Evolutionary conservation across 1,140 invertebrate genomes (phyloP).

Genomic region (Caenorhabditis tropicalis): DNA sequence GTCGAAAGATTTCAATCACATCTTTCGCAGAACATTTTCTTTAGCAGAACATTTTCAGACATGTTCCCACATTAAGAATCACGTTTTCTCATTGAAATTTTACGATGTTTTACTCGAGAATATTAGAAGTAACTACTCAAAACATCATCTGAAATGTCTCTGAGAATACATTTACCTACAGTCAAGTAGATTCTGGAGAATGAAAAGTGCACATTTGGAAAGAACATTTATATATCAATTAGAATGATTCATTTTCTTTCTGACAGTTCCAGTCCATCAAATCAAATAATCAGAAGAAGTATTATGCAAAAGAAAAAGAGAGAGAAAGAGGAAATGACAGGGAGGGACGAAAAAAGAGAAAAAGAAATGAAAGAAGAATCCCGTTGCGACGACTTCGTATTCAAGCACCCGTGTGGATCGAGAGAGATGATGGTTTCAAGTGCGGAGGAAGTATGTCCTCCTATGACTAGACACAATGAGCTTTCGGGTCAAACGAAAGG

Average conservation of each 20-base stretch:
- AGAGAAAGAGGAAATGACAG: not conserved
- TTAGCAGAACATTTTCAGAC: not conserved
- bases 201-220: not conserved
- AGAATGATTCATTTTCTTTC: constrained; percentile 8
- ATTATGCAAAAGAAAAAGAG: not conserved
- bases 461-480: constrained; percentile 37
- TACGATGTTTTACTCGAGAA: not conserved
- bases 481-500: constrained; percentile 24
- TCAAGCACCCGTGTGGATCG: not conserved
- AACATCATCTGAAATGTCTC: not conserved
- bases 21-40: too few species aligned
- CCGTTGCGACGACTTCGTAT: constrained; percentile 12
- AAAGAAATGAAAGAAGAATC: not conserved
- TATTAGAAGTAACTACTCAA: not conserved
- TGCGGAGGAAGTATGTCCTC: constrained; percentile 39
- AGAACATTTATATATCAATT: not conserved
- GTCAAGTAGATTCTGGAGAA: not conserved
- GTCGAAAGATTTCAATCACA: too few species aligned
- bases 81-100: not conserved
- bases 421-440: constrained; percentile 21
- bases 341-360: not conserved
- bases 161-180: too few species aligned
- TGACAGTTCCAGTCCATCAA: not conserved
- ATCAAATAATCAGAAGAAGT: not conserved
- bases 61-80: not conserved